phyloP scores from a whole-genome alignment of 2,797 vertebrate species.

The Channallabes apus region DNA sequence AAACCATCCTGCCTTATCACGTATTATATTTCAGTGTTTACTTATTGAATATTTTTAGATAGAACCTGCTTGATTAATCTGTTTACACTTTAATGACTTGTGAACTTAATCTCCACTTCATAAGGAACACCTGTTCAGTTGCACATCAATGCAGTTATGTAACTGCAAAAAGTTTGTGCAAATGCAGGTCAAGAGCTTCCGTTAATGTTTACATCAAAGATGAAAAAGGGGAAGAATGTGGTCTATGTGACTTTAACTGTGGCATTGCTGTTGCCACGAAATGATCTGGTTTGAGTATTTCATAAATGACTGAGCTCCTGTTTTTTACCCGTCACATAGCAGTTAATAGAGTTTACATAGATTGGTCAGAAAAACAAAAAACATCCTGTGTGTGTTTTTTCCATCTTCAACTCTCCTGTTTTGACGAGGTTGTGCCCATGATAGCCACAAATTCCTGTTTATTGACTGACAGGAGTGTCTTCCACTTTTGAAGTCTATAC shows the following conservation, averaged over 20 bases:
- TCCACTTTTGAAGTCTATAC: background rate
- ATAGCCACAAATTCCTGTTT: background rate
- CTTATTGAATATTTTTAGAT: background rate
- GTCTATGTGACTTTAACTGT: background rate
- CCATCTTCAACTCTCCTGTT: background rate
- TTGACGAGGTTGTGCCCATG: background rate
- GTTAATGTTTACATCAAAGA: background rate
- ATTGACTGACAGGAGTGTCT: background rate
- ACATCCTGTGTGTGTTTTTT: background rate
- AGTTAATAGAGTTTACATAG: background rate
- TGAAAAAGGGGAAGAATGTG: background rate
- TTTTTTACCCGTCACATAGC: background rate
- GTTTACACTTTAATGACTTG: background rate
- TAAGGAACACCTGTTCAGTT: background rate
- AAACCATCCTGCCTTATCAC: background rate
- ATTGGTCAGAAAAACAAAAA: background rate
- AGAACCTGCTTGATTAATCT: background rate
- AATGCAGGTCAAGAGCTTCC: background rate
- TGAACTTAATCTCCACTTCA: background rate
- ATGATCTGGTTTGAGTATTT: background rate
- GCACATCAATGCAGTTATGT: background rate
- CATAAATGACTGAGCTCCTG: background rate
- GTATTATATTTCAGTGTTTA: background rate
- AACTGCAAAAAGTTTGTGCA: background rate
- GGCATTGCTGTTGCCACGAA: background rate